Conservation (phyloP, 2,797 vertebrate species). For the Masticophis lateralis region DNA sequence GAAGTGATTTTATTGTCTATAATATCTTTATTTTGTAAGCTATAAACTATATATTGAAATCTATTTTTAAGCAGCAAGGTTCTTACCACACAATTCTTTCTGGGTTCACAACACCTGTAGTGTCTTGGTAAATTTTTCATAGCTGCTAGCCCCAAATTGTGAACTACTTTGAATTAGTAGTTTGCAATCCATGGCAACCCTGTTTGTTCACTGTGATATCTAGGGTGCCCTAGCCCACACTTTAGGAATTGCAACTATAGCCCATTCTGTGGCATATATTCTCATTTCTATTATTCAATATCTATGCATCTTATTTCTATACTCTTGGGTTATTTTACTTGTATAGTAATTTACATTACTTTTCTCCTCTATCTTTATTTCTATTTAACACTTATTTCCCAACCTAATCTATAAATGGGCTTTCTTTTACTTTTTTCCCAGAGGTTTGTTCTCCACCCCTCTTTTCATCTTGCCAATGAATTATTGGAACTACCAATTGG, state of each 20-base stretch:
- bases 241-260: background rate
- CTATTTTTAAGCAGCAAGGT: too few species aligned
- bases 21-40: too few species aligned
- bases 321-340: background rate
- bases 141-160: too few species aligned
- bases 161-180: background rate
- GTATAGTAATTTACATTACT: background rate
- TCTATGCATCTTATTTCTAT: background rate
- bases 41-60: too few species aligned
- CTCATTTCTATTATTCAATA: background rate
- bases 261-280: background rate
- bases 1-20: too few species aligned
- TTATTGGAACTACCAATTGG: background rate
- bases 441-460: background rate
- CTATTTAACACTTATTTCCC: background rate
- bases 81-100: too few species aligned
- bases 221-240: background rate
- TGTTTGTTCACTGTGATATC: background rate
- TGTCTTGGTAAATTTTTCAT: too few species aligned
- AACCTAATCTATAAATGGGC: background rate
- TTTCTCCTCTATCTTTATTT: background rate
- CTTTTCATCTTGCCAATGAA: background rate
- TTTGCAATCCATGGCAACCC: background rate
- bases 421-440: background rate
- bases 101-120: too few species aligned